Evolutionary conservation across 2,797 vertebrate species (phyloP).

Genomic region (Siniperca scherzeri): DNA sequence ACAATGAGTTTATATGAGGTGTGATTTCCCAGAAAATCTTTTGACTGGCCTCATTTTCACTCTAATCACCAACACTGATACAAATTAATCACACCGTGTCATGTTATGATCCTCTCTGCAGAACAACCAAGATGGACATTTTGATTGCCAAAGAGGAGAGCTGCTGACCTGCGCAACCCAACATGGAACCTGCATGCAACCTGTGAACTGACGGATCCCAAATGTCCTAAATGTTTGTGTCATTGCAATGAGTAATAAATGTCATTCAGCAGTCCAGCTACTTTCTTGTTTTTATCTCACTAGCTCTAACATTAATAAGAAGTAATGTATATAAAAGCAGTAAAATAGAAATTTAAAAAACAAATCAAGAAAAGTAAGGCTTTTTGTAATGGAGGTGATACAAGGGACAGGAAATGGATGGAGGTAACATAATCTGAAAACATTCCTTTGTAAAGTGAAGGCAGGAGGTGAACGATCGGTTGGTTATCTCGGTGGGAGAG

Average conservation of each 20-base stretch:
- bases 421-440: not conserved
- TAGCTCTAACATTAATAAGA: not conserved
- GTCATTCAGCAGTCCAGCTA: conserved; percentile 1
- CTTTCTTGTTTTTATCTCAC: conserved; percentile 1
- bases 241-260: conserved; percentile 48
- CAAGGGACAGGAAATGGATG: not conserved
- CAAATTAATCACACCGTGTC: conserved; percentile 4
- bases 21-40: not conserved
- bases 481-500: conserved; percentile 53
- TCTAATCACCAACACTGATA: not conserved
- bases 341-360: no score
- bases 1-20: not conserved
- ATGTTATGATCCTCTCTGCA: conserved; percentile 54
- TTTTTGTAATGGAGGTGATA: not conserved
- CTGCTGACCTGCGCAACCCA: conserved; percentile 65
- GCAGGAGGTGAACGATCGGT: conserved; percentile 65
- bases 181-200: not conserved
- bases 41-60: not conserved
- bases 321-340: not conserved
- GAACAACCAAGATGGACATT: conserved; percentile 74
- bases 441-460: conserved; percentile 31
- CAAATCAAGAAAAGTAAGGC: no score
- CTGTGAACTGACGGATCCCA: not conserved
- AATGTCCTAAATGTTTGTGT: not conserved
- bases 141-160: conserved; percentile 73